Evolutionary conservation across 2,888 invertebrate genomes (phyloP).

Genomic region (Ischnura elegans): DNA sequence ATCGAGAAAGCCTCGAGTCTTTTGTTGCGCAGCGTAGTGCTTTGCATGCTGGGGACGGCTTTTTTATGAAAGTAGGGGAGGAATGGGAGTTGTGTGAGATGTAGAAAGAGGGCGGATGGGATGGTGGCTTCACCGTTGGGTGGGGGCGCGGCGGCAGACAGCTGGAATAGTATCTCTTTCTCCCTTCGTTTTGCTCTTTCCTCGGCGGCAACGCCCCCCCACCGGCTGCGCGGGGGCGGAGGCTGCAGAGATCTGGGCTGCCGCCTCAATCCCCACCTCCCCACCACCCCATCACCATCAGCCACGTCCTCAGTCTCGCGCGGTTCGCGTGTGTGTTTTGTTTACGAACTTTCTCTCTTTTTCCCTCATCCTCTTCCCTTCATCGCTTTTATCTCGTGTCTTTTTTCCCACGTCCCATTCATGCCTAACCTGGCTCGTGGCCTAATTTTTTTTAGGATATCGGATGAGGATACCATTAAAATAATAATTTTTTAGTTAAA

Average conservation of each 20-base stretch:
- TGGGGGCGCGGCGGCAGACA: neutral
- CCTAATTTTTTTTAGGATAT: too few relatives aligned
- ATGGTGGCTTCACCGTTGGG: neutral
- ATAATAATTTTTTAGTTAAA: too few relatives aligned
- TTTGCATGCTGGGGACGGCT: too few relatives aligned
- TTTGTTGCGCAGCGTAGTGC: too few relatives aligned
- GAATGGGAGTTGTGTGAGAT: neutral
- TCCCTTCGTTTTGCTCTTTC: neutral
- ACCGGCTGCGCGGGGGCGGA: neutral
- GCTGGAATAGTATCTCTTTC: slow-evolving; percentile 61
- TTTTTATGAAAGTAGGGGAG: too few relatives aligned
- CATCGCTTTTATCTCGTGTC: neutral
- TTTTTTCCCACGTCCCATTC: neutral
- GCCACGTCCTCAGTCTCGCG: neutral
- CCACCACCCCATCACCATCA: neutral
- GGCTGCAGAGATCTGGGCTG: neutral
- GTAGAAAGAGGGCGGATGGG: neutral
- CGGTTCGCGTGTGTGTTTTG: neutral
- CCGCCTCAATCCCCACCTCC: neutral
- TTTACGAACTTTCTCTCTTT: neutral
- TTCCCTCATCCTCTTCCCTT: neutral
- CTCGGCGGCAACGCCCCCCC: slow-evolving; percentile 52
- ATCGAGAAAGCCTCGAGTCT: too few relatives aligned
- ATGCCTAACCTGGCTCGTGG: too few relatives aligned
- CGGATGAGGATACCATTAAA: too few relatives aligned